Conservation (phyloP, 2,113 vertebrate genomes). For the Pelobates fuscus region DNA sequence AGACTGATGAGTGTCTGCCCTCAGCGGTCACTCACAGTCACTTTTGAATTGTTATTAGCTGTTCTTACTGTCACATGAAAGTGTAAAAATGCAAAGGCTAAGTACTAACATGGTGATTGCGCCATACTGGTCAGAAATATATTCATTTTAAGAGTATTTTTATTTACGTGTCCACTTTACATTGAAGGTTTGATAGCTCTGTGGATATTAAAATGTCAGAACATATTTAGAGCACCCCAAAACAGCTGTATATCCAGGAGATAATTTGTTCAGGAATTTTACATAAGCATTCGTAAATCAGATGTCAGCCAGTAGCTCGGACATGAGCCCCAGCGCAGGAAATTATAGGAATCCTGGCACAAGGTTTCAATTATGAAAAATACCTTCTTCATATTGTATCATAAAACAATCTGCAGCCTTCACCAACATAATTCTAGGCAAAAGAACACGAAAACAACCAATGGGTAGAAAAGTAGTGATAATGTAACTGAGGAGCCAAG, state of each 20-base stretch:
- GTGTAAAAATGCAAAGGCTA: background rate
- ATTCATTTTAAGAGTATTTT: background rate
- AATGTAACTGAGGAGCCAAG: too few species aligned
- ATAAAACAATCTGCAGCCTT: conserved; percentile 6
- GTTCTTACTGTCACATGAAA: background rate
- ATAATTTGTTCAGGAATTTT: background rate
- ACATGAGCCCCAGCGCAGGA: conserved; percentile 2
- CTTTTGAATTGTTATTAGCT: background rate
- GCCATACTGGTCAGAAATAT: background rate
- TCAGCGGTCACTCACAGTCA: background rate
- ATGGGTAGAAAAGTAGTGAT: background rate
- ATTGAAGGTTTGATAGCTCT: background rate
- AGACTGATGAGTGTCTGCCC: too few species aligned
- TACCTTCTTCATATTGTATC: conserved; percentile 2
- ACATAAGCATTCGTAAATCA: background rate
- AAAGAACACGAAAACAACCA: background rate
- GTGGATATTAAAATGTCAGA: background rate
- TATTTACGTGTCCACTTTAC: background rate
- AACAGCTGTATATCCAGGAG: background rate
- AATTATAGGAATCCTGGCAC: background rate
- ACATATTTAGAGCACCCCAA: background rate
- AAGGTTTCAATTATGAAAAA: conserved; percentile 16
- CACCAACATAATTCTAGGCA: conserved; percentile 16
- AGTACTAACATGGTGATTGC: background rate
- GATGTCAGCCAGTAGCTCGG: background rate